These are phyloP conservation scores for Cacoxenus indagator DNA, from an alignment of 2,888 invertebrate species.

Conservation along the genomic window DNA sequence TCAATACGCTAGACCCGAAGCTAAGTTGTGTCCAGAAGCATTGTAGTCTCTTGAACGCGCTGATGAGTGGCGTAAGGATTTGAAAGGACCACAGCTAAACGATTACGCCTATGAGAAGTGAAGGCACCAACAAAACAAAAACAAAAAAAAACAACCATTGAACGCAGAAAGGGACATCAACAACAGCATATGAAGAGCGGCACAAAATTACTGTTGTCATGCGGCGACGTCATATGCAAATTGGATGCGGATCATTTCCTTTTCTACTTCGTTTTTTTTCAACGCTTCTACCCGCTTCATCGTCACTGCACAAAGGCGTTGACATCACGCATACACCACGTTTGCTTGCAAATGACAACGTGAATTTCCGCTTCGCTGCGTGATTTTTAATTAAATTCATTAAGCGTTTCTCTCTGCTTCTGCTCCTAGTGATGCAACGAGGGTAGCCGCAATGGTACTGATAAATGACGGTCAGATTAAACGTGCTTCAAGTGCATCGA, in stretches of 20 bases:
- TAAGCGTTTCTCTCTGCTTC: background rate
- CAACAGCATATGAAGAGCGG: background rate
- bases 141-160: background rate
- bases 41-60: background rate
- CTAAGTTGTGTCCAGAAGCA: background rate
- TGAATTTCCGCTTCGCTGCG: background rate
- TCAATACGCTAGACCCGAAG: background rate
- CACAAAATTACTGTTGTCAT: background rate
- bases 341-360: background rate
- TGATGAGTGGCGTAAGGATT: background rate
- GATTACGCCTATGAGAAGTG: background rate
- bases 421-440: no score
- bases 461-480: constrained; percentile 17
- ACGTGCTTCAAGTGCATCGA: constrained; percentile 17
- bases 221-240: background rate
- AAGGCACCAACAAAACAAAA: background rate
- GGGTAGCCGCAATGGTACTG: background rate
- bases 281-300: no score
- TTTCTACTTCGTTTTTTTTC: background rate
- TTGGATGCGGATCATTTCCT: background rate
- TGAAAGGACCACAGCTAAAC: background rate
- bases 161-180: background rate
- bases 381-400: constrained; percentile 1
- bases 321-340: constrained; percentile 12
- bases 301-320: background rate